Conservation (phyloP, 2,113 vertebrate species). For the Chionodraco myersi region DNA sequence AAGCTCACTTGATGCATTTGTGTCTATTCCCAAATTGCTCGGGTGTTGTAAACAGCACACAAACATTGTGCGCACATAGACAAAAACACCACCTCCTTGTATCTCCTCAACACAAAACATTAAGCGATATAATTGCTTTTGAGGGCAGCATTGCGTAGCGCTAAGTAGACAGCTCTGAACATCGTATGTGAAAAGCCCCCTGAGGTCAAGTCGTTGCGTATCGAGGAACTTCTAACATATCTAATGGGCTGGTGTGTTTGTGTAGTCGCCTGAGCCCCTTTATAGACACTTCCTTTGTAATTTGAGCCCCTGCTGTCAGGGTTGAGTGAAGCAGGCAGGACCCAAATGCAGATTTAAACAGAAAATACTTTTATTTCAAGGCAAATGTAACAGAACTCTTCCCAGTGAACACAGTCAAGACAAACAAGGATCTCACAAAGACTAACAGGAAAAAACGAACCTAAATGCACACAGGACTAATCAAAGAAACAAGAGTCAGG, state of each 20-base stretch:
- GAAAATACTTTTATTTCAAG: too few relatives aligned
- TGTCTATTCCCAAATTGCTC: background rate
- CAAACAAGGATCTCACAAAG: too few relatives aligned
- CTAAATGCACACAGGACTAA: too few relatives aligned
- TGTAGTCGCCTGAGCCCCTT: background rate
- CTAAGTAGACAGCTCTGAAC: conserved; percentile 24
- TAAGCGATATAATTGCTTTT: background rate
- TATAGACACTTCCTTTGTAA: background rate
- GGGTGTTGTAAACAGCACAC: conserved; percentile 24
- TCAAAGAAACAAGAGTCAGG: too few relatives aligned
- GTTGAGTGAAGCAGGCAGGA: too few relatives aligned
- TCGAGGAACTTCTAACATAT: background rate
- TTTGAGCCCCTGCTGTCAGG: background rate
- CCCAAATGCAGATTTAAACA: too few relatives aligned
- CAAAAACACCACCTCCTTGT: background rate
- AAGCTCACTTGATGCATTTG: conserved; percentile 7
- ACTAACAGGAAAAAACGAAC: too few relatives aligned
- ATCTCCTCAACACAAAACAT: background rate
- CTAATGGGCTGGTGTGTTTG: background rate
- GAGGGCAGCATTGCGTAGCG: background rate
- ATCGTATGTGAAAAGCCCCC: conserved; percentile 3
- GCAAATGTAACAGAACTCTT: too few relatives aligned
- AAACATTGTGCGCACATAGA: background rate
- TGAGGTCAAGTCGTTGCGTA: background rate
- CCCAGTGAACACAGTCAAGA: too few relatives aligned